Conservation (phyloP, 92 coral and sea anemone genomes). For the Meandrina meandrites region DNA sequence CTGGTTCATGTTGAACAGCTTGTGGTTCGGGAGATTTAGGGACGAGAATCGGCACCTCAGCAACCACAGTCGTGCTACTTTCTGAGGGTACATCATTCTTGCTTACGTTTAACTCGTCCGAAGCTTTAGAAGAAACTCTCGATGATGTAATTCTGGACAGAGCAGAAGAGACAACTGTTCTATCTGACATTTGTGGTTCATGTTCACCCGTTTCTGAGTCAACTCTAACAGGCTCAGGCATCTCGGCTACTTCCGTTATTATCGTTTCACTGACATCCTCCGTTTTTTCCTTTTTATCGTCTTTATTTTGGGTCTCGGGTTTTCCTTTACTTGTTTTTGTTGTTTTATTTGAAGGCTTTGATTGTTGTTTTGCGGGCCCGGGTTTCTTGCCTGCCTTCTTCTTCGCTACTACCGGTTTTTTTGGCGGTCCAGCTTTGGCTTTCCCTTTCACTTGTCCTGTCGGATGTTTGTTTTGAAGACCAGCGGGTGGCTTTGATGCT, state of each 20-base stretch:
- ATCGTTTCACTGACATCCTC: slow-evolving; percentile 34
- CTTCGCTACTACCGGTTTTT: slow-evolving; percentile 12
- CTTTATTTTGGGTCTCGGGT: slow-evolving; percentile 36
- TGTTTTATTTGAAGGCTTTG: slow-evolving; percentile 48
- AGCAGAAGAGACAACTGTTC: slow-evolving; percentile 47
- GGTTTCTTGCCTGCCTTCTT: slow-evolving; percentile 45
- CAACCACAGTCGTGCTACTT: slow-evolving; percentile 24
- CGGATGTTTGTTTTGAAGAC: slow-evolving; percentile 49
- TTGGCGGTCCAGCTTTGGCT: slow-evolving; percentile 14
- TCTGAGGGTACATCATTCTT: slow-evolving; percentile 42
- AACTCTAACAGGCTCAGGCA: slow-evolving; percentile 63
- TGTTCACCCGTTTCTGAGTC: slow-evolving; percentile 96
- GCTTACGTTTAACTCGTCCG: slow-evolving; percentile 28
- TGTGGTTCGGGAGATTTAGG: slow-evolving; percentile 70
- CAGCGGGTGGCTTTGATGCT: slow-evolving; percentile 77
- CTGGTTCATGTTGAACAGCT: slow-evolving; percentile 21
- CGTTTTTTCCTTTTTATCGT: slow-evolving; percentile 36
- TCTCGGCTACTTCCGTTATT: slow-evolving; percentile 24
- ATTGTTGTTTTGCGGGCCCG: slow-evolving; percentile 43
- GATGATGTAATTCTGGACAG: slow-evolving; percentile 51
- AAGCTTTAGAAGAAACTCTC: slow-evolving; percentile 53
- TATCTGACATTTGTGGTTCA: slow-evolving; percentile 45
- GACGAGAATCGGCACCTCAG: slow-evolving; percentile 67
- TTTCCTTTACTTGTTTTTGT: slow-evolving; percentile 31
- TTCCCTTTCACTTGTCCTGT: slow-evolving; percentile 42